Percentiles rank a stretch among this genome's conserved stretches.
Evolutionary conservation across 2,888 invertebrate species (phyloP).

Genomic region (Pandemis cinnamomeana): DNA sequence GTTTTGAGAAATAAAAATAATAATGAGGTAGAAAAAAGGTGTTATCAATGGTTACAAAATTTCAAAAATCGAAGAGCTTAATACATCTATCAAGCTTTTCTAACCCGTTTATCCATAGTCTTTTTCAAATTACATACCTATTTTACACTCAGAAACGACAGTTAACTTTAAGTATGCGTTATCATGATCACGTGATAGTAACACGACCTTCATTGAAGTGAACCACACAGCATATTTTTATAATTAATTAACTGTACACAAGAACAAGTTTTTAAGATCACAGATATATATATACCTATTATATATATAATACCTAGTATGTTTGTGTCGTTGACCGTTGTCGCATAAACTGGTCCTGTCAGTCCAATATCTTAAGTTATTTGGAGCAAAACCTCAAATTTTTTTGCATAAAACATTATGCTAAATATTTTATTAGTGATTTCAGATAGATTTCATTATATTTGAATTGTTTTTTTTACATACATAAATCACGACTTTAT

Average conservation of each 20-base stretch:
- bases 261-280: conserved; percentile 2
- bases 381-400: background rate
- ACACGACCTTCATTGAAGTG: too few relatives aligned
- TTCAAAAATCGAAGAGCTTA: too few relatives aligned
- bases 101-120: too few relatives aligned
- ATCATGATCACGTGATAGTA: too few relatives aligned
- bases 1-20: too few relatives aligned
- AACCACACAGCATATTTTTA: background rate
- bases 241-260: conserved; percentile 3
- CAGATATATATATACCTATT: background rate
- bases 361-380: background rate
- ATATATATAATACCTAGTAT: background rate
- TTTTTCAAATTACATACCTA: background rate
- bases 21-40: too few relatives aligned
- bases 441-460: background rate
- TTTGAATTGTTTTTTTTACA: too few relatives aligned
- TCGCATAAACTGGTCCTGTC: conserved; percentile 9
- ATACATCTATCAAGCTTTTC: too few relatives aligned
- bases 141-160: background rate
- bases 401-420: background rate
- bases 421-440: background rate
- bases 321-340: conserved; percentile 4
- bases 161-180: background rate
- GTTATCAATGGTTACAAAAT: too few relatives aligned
- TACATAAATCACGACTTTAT: too few relatives aligned